These are phyloP conservation scores for Notothenia coriiceps DNA, from an alignment of 2,113 vertebrate species.

Conservation along the genomic window DNA sequence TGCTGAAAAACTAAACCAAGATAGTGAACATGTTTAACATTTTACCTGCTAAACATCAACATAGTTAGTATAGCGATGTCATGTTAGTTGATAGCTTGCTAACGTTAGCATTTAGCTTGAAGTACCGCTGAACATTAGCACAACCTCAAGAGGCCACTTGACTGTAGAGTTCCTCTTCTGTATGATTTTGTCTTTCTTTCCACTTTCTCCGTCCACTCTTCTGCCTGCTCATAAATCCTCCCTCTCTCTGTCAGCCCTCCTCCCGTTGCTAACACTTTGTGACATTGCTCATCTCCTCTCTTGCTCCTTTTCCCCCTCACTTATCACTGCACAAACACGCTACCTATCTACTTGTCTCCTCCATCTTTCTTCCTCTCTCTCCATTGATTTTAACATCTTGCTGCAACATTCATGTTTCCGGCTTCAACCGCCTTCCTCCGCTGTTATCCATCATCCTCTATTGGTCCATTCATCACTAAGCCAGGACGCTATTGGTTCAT, in stretches of 20 bases:
- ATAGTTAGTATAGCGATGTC: too few relatives aligned
- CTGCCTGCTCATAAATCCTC: slow-evolving; percentile 51
- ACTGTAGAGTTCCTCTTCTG: background rate
- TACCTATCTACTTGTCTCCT: slow-evolving; percentile 43
- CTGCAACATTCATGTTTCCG: slow-evolving; percentile 59
- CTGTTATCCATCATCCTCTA: slow-evolving; percentile 78
- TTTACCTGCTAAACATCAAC: background rate
- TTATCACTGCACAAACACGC: slow-evolving; percentile 48
- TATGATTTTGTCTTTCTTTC: background rate
- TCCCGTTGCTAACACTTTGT: slow-evolving; percentile 51
- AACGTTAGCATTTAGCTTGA: background rate
- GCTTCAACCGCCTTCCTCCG: slow-evolving; percentile 38
- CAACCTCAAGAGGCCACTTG: background rate
- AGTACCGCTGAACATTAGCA: too few relatives aligned
- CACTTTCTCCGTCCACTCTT: slow-evolving; percentile 14
- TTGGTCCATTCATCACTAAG: slow-evolving; percentile 78
- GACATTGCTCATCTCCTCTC: slow-evolving; percentile 54
- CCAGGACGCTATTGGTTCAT: slow-evolving; percentile 67
- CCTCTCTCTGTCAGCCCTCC: slow-evolving; percentile 53
- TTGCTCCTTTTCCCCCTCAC: slow-evolving; percentile 50
- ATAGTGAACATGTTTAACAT: background rate
- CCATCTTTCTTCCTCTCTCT: slow-evolving; percentile 5
- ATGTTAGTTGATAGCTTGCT: background rate
- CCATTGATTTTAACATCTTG: slow-evolving; percentile 55
- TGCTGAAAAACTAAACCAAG: background rate